Percentiles rank a stretch among this genome's conserved stretches.
phyloP scores from a whole-genome alignment of 2,113 vertebrate genomes.

The Grammomys surdaster region DNA sequence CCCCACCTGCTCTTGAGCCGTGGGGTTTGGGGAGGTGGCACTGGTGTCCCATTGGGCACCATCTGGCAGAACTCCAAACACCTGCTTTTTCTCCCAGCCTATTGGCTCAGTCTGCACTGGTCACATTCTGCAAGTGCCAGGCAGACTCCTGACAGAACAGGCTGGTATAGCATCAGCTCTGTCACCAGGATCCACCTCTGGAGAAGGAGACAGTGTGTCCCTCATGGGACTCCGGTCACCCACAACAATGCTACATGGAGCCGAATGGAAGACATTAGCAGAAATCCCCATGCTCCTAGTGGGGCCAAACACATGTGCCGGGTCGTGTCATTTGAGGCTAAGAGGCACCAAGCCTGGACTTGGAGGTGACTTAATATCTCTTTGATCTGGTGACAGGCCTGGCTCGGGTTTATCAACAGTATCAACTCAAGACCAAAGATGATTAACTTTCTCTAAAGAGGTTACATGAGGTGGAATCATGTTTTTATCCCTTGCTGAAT shows the following conservation, averaged over 20 bases:
- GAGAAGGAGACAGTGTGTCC: fast-evolving
- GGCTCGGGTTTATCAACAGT: background rate
- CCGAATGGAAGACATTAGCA: fast-evolving
- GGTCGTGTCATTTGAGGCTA: background rate
- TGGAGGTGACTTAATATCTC: background rate
- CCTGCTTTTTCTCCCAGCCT: fast-evolving
- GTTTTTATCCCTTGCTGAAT: fast-evolving
- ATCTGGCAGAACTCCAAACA: fast-evolving
- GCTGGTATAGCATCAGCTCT: background rate
- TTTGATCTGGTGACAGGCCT: background rate
- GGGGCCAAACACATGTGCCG: fast-evolving
- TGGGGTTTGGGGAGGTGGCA: fast-evolving
- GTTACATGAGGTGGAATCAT: fast-evolving
- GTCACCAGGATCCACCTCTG: background rate
- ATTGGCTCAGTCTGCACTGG: fast-evolving
- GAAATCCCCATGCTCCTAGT: background rate
- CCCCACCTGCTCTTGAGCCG: fast-evolving
- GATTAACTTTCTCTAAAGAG: background rate
- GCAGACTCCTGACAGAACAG: background rate
- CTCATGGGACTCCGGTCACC: background rate
- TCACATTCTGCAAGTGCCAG: fast-evolving
- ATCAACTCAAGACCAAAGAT: background rate
- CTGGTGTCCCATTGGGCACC: fast-evolving
- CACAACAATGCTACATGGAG: too few species aligned
- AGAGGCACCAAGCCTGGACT: fast-evolving